Evolutionary conservation across 1,140 invertebrate genomes (phyloP).

Genomic region (Drosophila sturtevanti): DNA sequence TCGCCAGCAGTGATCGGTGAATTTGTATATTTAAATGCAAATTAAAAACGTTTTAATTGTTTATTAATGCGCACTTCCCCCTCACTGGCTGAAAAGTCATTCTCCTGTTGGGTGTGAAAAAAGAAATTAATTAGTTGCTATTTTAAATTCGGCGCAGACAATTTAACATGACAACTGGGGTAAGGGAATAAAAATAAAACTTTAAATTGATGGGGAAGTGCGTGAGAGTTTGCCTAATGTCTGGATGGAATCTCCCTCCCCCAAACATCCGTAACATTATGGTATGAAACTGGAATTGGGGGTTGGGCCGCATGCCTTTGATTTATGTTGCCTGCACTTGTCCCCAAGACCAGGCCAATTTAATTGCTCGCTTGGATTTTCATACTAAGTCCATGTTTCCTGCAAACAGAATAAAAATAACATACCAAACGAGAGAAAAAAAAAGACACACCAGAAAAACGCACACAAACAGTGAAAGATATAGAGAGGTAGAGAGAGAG

Average conservation of each 20-base stretch:
- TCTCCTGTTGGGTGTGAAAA: conserved; percentile 54
- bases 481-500: neutral
- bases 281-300: neutral
- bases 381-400: conserved; percentile 77
- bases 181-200: conserved; percentile 52
- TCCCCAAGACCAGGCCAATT: conserved; percentile 55
- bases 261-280: no score
- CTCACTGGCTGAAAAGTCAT: neutral
- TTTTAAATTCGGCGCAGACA: conserved; percentile 75
- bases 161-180: conserved; percentile 53
- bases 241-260: conserved; percentile 8
- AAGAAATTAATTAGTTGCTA: conserved; percentile 76
- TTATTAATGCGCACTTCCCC: conserved; percentile 76
- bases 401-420: conserved; percentile 61
- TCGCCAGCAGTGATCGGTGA: neutral
- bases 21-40: conserved; percentile 50
- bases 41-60: conserved; percentile 76
- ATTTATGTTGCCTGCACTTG: conserved; percentile 74
- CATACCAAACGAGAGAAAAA: conserved; percentile 18
- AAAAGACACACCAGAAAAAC: no score
- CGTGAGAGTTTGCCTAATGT: conserved; percentile 49
- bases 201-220: neutral
- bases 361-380: conserved; percentile 70
- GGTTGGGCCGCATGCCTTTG: conserved; percentile 42
- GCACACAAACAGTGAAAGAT: conserved; percentile 30